Evolutionary conservation across 2,797 vertebrate species (phyloP), one percentile per base, ranked within the genome.

Genomic region (Coranthus polyacanthus): DNA sequence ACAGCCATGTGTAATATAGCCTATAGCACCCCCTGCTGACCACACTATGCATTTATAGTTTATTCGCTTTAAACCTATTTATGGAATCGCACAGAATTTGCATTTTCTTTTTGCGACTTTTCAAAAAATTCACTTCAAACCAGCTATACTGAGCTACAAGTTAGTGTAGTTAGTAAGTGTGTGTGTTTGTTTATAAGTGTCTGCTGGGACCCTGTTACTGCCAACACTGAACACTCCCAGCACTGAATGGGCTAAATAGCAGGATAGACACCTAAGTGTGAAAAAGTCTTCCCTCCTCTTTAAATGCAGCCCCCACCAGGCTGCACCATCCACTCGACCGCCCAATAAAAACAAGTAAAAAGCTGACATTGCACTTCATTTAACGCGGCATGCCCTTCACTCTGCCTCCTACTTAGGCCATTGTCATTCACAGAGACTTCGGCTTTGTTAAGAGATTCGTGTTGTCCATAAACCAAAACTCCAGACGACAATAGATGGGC

Each of bases 331-430:
- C 56, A 72, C 78, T 80, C 75, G 65, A 83, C 78, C 81, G 58
- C 71, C 71, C 69, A 83, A 84, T 88, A 87, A 85, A 88, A 81
- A 73, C 72, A 76, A 68, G 71, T 70, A 71, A 87, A 86, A 79
- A 76, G 70, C 79, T 68, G 88, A 85, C 84, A 76, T 81, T 87
- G 84, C 86, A 89, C 84, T 91, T 88, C 80, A 86, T 89, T 88
- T 90, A 81, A 75, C 74, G 43, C 63, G 22, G 56, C 71, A 42
- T 78, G 77, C 76, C 82, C 81, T 76, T 85, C 80, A 59, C 70
- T 83, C 70, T 75, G 70, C 73, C 86, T 83, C 83, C 71, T 81
- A 79, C 88, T 86, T 87, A 75, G 75, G 51, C 76, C 66, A 85
- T 85, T 82, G 83, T 88, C 75, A 69, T 69, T 77, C 16, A 11